A percentile compares a stretch with the other conserved stretches of the same genome.
phyloP scores from a whole-genome alignment of 2,888 invertebrate genomes.

The Chydorus sphaericus region DNA sequence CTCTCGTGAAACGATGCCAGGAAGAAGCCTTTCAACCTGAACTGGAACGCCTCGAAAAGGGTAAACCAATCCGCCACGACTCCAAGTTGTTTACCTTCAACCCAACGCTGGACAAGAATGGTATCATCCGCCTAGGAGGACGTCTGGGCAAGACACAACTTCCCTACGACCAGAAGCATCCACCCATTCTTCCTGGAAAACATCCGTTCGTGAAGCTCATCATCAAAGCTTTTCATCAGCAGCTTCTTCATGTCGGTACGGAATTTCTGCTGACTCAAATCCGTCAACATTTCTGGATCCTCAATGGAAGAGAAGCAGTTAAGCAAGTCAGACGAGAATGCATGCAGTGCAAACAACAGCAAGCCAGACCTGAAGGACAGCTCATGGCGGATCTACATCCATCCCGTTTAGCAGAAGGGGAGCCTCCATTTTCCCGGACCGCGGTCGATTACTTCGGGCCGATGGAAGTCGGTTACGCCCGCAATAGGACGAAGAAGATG shows the following conservation, averaged over 20 bases:
- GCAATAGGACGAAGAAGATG: not conserved
- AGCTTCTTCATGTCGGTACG: constrained; percentile 3
- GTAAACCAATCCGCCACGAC: not conserved
- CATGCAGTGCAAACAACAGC: constrained; percentile 1
- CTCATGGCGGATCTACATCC: constrained; percentile 13
- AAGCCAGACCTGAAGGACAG: constrained; percentile 5
- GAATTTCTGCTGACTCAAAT: constrained; percentile 8
- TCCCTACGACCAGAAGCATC: constrained; percentile 6
- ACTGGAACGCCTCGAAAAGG: not conserved
- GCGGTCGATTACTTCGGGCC: constrained; percentile 17
- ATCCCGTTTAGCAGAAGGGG: not conserved
- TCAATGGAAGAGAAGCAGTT: constrained; percentile 10
- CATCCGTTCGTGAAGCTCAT: not conserved
- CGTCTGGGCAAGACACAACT: not conserved
- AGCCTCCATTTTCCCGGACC: constrained; percentile 14
- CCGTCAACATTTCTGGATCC: constrained; percentile 13
- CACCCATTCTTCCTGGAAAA: not conserved
- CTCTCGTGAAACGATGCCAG: constrained; percentile 3
- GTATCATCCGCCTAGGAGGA: constrained; percentile 13
- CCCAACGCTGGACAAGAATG: constrained; percentile 20
- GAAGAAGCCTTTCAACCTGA: not conserved
- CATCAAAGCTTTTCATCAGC: not conserved
- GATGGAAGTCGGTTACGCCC: constrained; percentile 2
- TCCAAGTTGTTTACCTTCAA: not conserved
- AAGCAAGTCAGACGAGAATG: constrained; percentile 7